Evolutionary conservation across 2,888 invertebrate genomes (phyloP), one percentile per base, ranked within the genome.

Genomic region (Hololepta plana): DNA sequence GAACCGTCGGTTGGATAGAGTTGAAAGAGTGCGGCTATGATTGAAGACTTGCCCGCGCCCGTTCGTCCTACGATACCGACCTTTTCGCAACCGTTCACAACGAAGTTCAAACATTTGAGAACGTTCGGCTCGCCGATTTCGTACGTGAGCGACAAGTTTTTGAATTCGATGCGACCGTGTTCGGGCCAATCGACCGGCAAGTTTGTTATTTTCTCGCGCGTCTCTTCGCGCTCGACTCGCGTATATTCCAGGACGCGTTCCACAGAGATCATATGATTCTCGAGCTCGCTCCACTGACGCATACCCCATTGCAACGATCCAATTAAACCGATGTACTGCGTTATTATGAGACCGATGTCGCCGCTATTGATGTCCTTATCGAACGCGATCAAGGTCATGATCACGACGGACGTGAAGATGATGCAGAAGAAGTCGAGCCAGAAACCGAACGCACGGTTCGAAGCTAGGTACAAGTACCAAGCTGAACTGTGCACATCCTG

Each of bases 401-500:
- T n/a, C 1, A 93, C 88, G 22, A 81, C 51, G 0, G 72, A 69
- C 31, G 95, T 82, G 54, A 90, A 95, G 4, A 80, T 36, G 1
- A 84, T 71, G 47, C 91, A 91, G 26, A 88, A 68, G 37, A 84
- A 61, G 50, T 96, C 96, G 41, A 96, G 57, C 68, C 84, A 84
- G 44, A 90, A 81, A 1, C 90, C 93, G 45, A 96, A 90, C 39
- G 95, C 91, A 33, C 93, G 72, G 10, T 84, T 82, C 4, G 84
- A 77, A 0, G 82, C 70, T 28, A 96, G 71, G 51, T 88, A 90
- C 43, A 87, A 60, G 47, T 74, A 93, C 79, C 85, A 95, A 4
- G 93, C 79, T 2, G 91, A 80, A 27, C 88, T 84, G 46, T 95
- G 90, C 4, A 79, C 47, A 46, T 82, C 81, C 49, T 82, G 81